Conservation (phyloP, 2,888 invertebrate genomes). For the Erebia epiphron region DNA sequence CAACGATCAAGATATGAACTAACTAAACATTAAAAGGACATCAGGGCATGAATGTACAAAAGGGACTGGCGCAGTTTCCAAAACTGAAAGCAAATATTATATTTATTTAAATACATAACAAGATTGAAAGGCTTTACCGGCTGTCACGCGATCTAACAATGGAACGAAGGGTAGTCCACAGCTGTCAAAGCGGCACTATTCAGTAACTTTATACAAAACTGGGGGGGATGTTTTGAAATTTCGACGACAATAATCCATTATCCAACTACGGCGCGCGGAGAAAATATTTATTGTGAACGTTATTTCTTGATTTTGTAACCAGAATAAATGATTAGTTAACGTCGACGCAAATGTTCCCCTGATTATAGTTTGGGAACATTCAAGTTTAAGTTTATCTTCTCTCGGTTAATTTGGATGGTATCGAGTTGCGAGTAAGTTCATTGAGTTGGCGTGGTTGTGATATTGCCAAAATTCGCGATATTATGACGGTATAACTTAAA, state of each 20-base stretch:
- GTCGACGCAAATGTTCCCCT: slow-evolving; percentile 4
- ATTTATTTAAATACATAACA: slow-evolving; percentile 34
- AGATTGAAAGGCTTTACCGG: slow-evolving; percentile 38
- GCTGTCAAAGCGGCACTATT: slow-evolving; percentile 42
- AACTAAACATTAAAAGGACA: neutral
- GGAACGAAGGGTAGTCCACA: slow-evolving; percentile 40
- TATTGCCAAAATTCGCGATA: slow-evolving; percentile 29
- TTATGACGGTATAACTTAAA: slow-evolving; percentile 30
- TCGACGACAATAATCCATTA: slow-evolving; percentile 18
- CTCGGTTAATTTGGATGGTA: slow-evolving; percentile 27
- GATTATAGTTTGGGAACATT: slow-evolving; percentile 23
- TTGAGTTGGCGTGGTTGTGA: slow-evolving; percentile 24
- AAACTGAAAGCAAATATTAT: slow-evolving; percentile 38
- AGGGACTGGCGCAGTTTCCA: slow-evolving; percentile 31
- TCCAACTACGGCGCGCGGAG: neutral
- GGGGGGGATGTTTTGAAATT: slow-evolving; percentile 35
- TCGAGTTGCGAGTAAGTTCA: slow-evolving; percentile 24
- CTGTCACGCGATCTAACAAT: slow-evolving; percentile 42
- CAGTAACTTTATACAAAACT: slow-evolving; percentile 38
- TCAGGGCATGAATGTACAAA: slow-evolving; percentile 27
- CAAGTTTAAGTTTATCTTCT: slow-evolving; percentile 25
- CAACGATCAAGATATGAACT: too few species aligned
- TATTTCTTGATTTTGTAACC: slow-evolving; percentile 7
- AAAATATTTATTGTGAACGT: slow-evolving; percentile 4
- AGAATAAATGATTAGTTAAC: slow-evolving; percentile 9